These are phyloP conservation scores for Drosophila chauvacae DNA, from an alignment of 1,140 invertebrate genomes.

Conservation along the genomic window DNA sequence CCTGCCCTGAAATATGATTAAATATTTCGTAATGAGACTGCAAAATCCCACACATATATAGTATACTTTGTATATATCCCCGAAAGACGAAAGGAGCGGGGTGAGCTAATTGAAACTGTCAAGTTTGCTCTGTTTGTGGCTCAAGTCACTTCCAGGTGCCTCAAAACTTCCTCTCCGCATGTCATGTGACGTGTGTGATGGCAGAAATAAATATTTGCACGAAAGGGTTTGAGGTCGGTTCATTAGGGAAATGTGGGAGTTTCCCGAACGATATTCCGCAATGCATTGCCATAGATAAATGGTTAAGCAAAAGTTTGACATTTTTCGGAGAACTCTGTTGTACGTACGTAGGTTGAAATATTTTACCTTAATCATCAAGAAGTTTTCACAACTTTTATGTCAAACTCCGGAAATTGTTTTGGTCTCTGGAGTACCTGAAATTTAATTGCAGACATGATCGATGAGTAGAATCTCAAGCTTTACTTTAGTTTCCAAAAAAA, in stretches of 20 bases:
- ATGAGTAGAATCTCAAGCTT: neutral
- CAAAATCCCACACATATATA: constrained; percentile 30
- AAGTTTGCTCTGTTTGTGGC: constrained; percentile 48
- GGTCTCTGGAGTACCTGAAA: neutral
- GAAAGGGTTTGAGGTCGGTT: constrained; percentile 36
- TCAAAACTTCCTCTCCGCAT: constrained; percentile 33
- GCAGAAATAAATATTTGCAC: constrained; percentile 41
- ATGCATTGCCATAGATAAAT: constrained; percentile 34
- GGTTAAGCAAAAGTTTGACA: constrained; percentile 38
- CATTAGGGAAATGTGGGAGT: constrained; percentile 30
- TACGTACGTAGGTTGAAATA: neutral
- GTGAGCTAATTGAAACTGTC: constrained; percentile 69
- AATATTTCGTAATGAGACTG: constrained; percentile 81
- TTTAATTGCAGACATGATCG: constrained; percentile 4
- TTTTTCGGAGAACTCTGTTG: constrained; percentile 27
- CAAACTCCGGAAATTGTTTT: constrained; percentile 9
- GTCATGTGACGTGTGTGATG: constrained; percentile 36
- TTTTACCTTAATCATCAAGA: constrained; percentile 4
- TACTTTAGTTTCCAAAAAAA: neutral
- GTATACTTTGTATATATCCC: neutral
- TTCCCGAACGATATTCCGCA: constrained; percentile 3
- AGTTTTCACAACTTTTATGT: constrained; percentile 5
- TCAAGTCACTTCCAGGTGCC: constrained; percentile 48
- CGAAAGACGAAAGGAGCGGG: constrained; percentile 9
- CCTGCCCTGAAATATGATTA: constrained; percentile 70